Base-by-base conservation (phyloP, 2,888 invertebrate genomes). In the Gibbula magus region DNA sequence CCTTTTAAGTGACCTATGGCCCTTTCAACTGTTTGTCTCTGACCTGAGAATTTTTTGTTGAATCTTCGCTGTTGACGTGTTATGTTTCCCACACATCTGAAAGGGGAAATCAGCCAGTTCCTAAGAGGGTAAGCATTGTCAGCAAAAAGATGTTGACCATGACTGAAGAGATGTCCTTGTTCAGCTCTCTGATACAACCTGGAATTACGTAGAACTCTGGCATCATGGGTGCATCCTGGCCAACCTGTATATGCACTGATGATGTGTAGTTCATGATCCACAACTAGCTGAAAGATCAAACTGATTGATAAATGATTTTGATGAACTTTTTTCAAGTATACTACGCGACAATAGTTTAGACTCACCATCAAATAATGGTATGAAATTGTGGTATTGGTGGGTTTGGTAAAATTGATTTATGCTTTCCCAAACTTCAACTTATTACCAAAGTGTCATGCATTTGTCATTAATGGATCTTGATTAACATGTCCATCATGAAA, bases 141-240 rank as follows among this genome's bases (percentile, higher is more conserved):
- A 22, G 82, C 84, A 25, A 85, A 67, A 18, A 82, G 29, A 39
- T n/a, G 52, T 29, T 67, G n/a, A 18, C 66, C 52, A 16, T 16
- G 32, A 16, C n/a, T 22, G 29, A 79, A 67, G 22, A 67, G 18
- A 3, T 29, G 16, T 13, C 51, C 29, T 51, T 45, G 18, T 52
- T 76, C 79, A 35, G 51, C 61, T 45, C 39, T 53, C 39, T 51
- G 25, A 29, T 45, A 81, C 18, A 85, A 22, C 39, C 2, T 16
- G 45, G 79, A 79, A 39, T 82, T 83, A 29, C 76, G 32, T 25
- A 83, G 82, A 4, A 85, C 81, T 52, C 82, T 22, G 16, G 83
- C 83, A 75, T 85, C 84, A 81, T 83, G 83, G 18, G 70, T 66
- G 73, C 78, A 79, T 8, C 85, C 85, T 20, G 81, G 83, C 67